Percentiles rank a stretch among this genome's conserved stretches.
These are phyloP conservation scores for Lydus trimaculatus DNA, from an alignment of 2,888 invertebrate species.

Conservation along the genomic window DNA sequence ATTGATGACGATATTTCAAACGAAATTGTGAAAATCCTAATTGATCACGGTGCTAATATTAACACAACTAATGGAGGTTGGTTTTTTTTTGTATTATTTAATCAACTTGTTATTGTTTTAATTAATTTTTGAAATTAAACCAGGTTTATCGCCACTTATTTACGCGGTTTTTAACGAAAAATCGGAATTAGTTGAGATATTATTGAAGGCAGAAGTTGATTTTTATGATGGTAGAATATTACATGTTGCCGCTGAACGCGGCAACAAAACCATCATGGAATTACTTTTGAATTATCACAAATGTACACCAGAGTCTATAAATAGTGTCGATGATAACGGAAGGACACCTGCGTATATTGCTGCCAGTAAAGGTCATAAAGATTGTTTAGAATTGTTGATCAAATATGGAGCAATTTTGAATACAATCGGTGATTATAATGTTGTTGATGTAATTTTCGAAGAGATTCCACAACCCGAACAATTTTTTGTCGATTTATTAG, in stretches of 20 bases:
- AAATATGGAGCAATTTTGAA: constrained; percentile 56
- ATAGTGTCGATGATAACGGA: constrained; percentile 49
- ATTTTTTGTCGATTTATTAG: constrained; percentile 54
- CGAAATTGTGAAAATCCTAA: constrained; percentile 52
- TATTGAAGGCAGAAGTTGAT: constrained; percentile 56
- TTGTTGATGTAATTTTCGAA: constrained; percentile 56
- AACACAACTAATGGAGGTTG: constrained; percentile 52
- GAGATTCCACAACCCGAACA: constrained; percentile 53
- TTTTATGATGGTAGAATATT: constrained; percentile 55
- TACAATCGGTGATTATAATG: constrained; percentile 52
- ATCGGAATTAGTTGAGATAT: constrained; percentile 47
- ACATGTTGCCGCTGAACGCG: constrained; percentile 56
- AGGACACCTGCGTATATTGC: constrained; percentile 65
- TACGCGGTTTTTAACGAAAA: constrained; percentile 57
- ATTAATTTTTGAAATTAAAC: constrained; percentile 20
- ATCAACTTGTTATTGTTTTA: neutral
- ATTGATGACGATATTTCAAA: constrained; percentile 49
- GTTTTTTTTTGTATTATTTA: constrained; percentile 69
- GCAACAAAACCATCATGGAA: constrained; percentile 45
- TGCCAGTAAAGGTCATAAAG: constrained; percentile 62
- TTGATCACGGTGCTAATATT: constrained; percentile 50
- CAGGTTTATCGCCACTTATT: constrained; percentile 56
- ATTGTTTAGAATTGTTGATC: constrained; percentile 62
- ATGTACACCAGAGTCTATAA: constrained; percentile 42
- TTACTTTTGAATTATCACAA: constrained; percentile 44